Conservation (phyloP, 2,113 vertebrate species). For the Miniopterus natalensis region DNA sequence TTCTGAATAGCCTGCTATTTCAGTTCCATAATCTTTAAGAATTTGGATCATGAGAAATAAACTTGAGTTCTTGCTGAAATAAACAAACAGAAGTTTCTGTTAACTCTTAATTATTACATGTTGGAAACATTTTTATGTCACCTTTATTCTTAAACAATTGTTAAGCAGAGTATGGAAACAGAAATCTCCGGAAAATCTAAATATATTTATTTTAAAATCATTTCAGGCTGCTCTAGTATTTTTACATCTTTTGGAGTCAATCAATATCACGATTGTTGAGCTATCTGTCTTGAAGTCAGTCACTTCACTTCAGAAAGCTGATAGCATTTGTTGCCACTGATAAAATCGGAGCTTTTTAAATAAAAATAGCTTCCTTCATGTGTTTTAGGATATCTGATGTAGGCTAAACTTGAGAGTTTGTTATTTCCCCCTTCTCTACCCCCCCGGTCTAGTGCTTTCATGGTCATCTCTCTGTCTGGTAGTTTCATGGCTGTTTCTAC, state of each 20-base stretch:
- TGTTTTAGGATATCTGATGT: slow-evolving; percentile 16
- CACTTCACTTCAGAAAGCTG: neutral
- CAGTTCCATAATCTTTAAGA: slow-evolving; percentile 53
- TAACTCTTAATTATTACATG: slow-evolving; percentile 1
- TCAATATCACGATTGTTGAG: neutral
- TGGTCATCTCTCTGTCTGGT: neutral
- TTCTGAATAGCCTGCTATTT: slow-evolving; percentile 48
- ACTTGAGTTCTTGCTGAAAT: neutral
- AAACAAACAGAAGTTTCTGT: neutral
- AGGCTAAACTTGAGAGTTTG: neutral
- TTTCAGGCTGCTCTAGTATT: slow-evolving; percentile 21
- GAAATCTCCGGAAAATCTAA: neutral
- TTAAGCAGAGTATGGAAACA: neutral
- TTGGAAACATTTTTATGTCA: slow-evolving; percentile 20
- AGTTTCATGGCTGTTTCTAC: neutral
- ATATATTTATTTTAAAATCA: slow-evolving; percentile 52
- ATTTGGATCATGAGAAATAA: slow-evolving; percentile 15
- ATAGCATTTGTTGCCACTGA: neutral
- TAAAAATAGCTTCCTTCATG: slow-evolving; percentile 29
- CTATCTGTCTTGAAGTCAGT: neutral
- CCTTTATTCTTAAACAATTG: slow-evolving; percentile 13
- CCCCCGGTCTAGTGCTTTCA: neutral
- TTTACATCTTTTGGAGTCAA: neutral
- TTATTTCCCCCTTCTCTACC: neutral
- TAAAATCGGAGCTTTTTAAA: slow-evolving; percentile 32